Base-by-base conservation (phyloP, 2,113 vertebrate genomes). In the Chlorodrepanis virens region DNA sequence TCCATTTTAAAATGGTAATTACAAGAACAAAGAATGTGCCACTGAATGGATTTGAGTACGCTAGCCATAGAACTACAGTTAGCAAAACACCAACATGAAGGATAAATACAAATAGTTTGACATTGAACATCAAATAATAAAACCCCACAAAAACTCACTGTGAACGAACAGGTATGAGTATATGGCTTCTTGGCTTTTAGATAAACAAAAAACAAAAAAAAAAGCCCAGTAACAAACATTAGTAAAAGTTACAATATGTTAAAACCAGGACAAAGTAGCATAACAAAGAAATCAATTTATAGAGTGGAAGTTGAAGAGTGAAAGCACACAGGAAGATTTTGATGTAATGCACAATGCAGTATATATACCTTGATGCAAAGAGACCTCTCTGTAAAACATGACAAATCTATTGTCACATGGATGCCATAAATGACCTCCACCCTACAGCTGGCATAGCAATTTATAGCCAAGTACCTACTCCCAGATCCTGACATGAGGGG, bases 341-440 rank as follows among this genome's bases (percentile, higher is more conserved):
- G 49, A 63, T 91, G 53, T 27, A 91, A 96, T 86, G 94, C 83
- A 68, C 91, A 94, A 95, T 97, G 97, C 96, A 96, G 71, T 89
- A 86, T 72, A 63, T 87, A 74, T 44, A 54, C 24, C 33, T 56
- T 28, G 27, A 63, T 86, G 78, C n/a, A 83, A 64, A 90, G 31
- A 68, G 67, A 84, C 18, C 8, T 91, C 44, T 85, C 4, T 56
- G 23, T 29, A 83, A 91, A 18, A 89, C 10, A 29, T 54, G 70
- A 45, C 65, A 59, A 44, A 81, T 71, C 45, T 63, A 5, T 22
- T 87, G 75, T 53, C 65, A 89, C 33, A 53, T 79, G 59, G 49
- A 81, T 84, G 60, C 25, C 67, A 79, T 12, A 82, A 82, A 87
- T 37, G 28, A 86, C 56, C 69, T 93, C 35, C 59, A 72, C 24